Evolutionary conservation across 2,113 vertebrate species (phyloP).

Genomic region (Phaethon lepturus): DNA sequence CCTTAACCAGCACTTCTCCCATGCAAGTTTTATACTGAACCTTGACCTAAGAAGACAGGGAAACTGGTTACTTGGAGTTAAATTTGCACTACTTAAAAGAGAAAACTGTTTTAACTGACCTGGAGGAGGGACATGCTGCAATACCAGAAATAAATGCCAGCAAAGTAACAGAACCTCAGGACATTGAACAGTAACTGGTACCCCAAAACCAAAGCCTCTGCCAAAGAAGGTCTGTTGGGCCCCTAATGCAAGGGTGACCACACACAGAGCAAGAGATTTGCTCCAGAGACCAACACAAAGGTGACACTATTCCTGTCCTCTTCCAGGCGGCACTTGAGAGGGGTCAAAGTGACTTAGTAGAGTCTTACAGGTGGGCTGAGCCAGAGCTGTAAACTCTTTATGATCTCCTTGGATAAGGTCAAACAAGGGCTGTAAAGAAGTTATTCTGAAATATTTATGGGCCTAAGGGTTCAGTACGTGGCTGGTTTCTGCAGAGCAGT

Average conservation of each 20-base stretch:
- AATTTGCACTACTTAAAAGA: neutral
- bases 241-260: neutral
- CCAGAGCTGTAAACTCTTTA: neutral
- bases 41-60: neutral
- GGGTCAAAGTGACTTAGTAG: neutral
- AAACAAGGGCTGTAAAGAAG: neutral
- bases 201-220: neutral
- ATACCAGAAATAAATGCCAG: neutral
- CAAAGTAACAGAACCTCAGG: neutral
- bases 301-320: neutral
- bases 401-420: neutral
- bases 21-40: neutral
- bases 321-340: neutral
- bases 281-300: neutral
- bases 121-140: neutral
- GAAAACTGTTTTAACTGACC: neutral
- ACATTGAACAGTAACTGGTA: neutral
- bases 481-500: neutral
- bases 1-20: neutral
- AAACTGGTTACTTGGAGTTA: neutral
- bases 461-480: neutral
- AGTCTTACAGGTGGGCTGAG: neutral
- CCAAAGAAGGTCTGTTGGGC: rapidly evolving
- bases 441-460: neutral
- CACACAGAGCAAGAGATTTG: neutral